phyloP scores from a whole-genome alignment of 1,140 invertebrate species.

The Drosophila jambulina region DNA sequence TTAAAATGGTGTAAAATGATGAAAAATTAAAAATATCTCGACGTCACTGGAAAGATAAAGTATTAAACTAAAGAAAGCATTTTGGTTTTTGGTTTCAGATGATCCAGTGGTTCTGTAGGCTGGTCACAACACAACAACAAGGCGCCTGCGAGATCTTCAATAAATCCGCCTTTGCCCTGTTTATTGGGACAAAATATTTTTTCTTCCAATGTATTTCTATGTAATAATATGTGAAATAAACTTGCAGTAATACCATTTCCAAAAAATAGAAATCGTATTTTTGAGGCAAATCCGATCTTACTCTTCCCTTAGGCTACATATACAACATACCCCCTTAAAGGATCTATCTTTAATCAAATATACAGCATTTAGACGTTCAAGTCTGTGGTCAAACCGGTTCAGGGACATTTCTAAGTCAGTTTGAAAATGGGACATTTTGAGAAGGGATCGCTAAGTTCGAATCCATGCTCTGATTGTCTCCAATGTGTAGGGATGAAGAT shows the following conservation, averaged over 20 bases:
- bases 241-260: not conserved
- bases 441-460: no score
- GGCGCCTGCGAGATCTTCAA: not conserved
- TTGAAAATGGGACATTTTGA: no score
- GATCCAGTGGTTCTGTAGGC: constrained; percentile 1
- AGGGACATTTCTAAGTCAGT: no score
- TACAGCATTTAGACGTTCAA: no score
- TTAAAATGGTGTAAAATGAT: not conserved
- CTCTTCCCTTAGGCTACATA: no score
- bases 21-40: not conserved
- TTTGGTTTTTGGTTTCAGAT: constrained; percentile 3
- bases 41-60: not conserved
- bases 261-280: not conserved
- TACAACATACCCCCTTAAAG: no score
- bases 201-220: not conserved
- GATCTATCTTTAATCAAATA: no score
- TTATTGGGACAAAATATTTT: not conserved
- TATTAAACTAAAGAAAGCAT: not conserved
- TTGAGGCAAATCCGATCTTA: not conserved
- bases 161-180: not conserved
- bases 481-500: no score
- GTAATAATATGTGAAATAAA: not conserved
- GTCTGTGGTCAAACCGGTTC: no score
- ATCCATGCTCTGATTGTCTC: no score
- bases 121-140: constrained; percentile 2